phyloP scores from a whole-genome alignment of 2,888 invertebrate genomes.

The Celastrina argiolus region DNA sequence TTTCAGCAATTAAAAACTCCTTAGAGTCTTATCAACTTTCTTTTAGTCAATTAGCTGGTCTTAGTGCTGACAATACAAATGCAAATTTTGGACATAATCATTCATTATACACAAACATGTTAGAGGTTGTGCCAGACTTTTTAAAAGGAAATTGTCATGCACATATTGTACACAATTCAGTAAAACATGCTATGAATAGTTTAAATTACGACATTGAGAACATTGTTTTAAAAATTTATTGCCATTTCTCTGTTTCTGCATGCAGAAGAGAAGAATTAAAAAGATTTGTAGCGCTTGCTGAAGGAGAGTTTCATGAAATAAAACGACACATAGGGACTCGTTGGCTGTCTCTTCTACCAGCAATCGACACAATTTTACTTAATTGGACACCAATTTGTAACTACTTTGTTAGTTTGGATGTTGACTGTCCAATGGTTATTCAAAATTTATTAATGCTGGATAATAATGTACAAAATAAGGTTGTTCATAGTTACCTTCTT shows the following conservation, averaged over 20 bases:
- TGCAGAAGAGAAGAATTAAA: conserved; percentile 32
- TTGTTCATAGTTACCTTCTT: conserved; percentile 30
- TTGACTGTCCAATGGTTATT: conserved; percentile 31
- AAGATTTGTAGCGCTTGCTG: conserved; percentile 30
- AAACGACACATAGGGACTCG: conserved; percentile 29
- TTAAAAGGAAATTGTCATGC: conserved; percentile 39
- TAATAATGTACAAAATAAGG: conserved; percentile 20
- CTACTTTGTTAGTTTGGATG: conserved; percentile 35
- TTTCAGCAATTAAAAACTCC: conserved; percentile 36
- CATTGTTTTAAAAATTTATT: conserved; percentile 34
- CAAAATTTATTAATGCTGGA: conserved; percentile 33
- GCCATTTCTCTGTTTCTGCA: conserved; percentile 32
- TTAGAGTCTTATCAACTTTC: conserved; percentile 26
- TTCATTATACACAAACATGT: conserved; percentile 37
- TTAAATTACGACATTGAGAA: conserved; percentile 33
- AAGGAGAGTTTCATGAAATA: conserved; percentile 35
- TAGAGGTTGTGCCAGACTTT: conserved; percentile 32
- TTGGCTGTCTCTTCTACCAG: conserved; percentile 31
- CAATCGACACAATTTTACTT: conserved; percentile 29
- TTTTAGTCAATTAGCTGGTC: conserved; percentile 35
- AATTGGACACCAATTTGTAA: conserved; percentile 31
- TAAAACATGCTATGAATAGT: conserved; percentile 35
- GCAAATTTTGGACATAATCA: conserved; percentile 41
- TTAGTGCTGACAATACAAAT: conserved; percentile 45
- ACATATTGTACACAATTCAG: conserved; percentile 36